Evolutionary conservation across 92 coral and sea anemone genomes (phyloP), one percentile per base, ranked within the genome.

Genomic region (Umimayanthus kanabou): DNA sequence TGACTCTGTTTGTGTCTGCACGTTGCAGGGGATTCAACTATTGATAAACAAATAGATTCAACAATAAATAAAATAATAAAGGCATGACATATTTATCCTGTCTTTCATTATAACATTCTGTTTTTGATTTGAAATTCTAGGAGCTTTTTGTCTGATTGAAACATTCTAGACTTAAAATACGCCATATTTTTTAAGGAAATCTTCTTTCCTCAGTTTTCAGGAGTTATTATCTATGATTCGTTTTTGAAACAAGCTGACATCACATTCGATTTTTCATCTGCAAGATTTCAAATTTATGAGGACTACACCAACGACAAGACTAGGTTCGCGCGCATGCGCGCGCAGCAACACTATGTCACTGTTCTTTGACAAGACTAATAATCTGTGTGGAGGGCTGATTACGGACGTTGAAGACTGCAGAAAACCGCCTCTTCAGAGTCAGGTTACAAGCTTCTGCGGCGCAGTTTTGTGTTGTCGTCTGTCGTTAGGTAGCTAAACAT

Each of bases 41-140:
- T 47, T 22, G 18, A 47, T 42, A 69, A 47, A 81, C 87, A 83
- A 83, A 83, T 83, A 83, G n/a, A 15, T 83, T 83, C 77, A 70
- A 69, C 69, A 83, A 83, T 83, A 83, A 83, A 83, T 83, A 83
- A 42, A 82, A 45, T 69, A 15, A 14, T 25, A 45, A 39, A 30
- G 22, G 84, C 72, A 80, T 26, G 40, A 45, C 58, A 67, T 28
- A 16, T 82, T 42, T 67, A 40, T 66, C 70, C 9, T 15, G 40
- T 75, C 47, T 28, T 18, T 73, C 65, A 69, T 53, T 33, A 80
- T 53, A 80, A 29, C n/a, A 42, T 76, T 80, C 67, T 39, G 15
- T 28, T 83, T 83, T 50, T 26, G 77, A 70, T 83, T 69, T n/a
- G 22, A 69, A 26, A 7, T 45, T 70, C 26, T 53, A 8, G 16